Evolutionary conservation across 2,113 vertebrate genomes (phyloP).

Genomic region (Cyrtonyx montezumae): DNA sequence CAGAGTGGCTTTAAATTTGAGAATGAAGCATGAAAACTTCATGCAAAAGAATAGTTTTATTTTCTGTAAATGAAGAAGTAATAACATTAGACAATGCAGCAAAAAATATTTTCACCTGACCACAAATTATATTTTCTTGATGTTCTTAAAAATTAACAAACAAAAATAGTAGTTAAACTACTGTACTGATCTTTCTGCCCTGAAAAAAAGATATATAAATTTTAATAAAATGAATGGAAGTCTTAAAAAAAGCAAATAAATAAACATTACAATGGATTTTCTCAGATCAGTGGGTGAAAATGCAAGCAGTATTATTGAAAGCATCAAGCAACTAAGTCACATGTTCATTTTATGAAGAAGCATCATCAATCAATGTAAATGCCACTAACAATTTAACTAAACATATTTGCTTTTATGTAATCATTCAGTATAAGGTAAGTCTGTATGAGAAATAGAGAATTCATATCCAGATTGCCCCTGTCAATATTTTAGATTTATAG

Average conservation of each 20-base stretch:
- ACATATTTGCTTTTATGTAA: conserved; percentile 62
- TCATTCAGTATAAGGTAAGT: neutral
- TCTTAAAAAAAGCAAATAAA: neutral
- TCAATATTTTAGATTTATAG: conserved; percentile 7
- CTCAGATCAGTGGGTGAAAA: neutral
- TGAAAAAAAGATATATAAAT: neutral
- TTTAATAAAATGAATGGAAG: neutral
- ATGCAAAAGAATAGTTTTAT: neutral
- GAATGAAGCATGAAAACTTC: conserved; percentile 58
- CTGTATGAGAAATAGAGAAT: neutral
- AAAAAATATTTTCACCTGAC: conserved; percentile 30
- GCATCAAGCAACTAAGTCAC: neutral
- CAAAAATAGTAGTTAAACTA: neutral
- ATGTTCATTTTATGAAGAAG: neutral
- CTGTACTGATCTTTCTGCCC: neutral
- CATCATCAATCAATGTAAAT: neutral
- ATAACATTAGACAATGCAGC: neutral
- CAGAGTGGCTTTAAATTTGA: conserved; percentile 84
- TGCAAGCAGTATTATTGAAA: neutral
- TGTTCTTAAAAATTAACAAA: neutral
- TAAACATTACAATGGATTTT: neutral
- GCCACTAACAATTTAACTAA: conserved; percentile 51
- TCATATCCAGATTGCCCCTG: neutral
- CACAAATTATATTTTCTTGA: neutral
- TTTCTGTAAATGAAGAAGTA: conserved; percentile 10